phyloP scores from a whole-genome alignment of 2,888 invertebrate species.

The Erebia ligea region DNA sequence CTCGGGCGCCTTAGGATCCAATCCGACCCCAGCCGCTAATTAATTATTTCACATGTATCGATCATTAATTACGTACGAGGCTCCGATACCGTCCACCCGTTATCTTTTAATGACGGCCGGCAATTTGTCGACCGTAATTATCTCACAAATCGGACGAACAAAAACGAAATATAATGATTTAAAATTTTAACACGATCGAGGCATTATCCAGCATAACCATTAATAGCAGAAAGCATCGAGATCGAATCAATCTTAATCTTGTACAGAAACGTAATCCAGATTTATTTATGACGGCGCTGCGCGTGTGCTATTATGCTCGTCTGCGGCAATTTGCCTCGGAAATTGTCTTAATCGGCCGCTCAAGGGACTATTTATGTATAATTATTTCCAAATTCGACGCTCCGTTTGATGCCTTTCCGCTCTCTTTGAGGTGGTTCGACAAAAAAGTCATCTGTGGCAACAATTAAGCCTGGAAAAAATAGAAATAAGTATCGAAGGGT shows the following conservation, averaged over 20 bases:
- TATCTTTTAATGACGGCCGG: conserved; percentile 77
- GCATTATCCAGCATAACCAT: conserved; percentile 74
- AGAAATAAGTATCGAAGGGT: conserved; percentile 83
- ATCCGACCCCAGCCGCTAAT: conserved; percentile 73
- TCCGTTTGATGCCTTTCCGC: conserved; percentile 83
- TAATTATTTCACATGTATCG: conserved; percentile 83
- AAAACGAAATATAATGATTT: conserved; percentile 75
- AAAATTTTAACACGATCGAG: conserved; percentile 75
- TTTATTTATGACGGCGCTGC: conserved; percentile 80
- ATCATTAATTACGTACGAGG: conserved; percentile 78
- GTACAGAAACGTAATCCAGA: conserved; percentile 83
- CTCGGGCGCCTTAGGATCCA: conserved; percentile 68
- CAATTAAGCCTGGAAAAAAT: conserved; percentile 81
- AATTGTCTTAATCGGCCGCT: conserved; percentile 84
- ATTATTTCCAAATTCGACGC: conserved; percentile 84
- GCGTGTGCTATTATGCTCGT: conserved; percentile 83
- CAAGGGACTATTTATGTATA: conserved; percentile 84
- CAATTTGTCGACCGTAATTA: conserved; percentile 81
- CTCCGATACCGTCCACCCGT: conserved; percentile 69
- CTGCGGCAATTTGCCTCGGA: conserved; percentile 83
- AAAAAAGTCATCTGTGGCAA: conserved; percentile 84
- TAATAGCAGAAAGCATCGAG: conserved; percentile 80
- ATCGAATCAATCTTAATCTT: conserved; percentile 83
- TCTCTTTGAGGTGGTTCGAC: conserved; percentile 82
- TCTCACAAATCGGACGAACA: conserved; percentile 72